These are phyloP conservation scores for Diplodus puntazzo DNA, from an alignment of 2,797 vertebrate genomes.

Conservation along the genomic window DNA sequence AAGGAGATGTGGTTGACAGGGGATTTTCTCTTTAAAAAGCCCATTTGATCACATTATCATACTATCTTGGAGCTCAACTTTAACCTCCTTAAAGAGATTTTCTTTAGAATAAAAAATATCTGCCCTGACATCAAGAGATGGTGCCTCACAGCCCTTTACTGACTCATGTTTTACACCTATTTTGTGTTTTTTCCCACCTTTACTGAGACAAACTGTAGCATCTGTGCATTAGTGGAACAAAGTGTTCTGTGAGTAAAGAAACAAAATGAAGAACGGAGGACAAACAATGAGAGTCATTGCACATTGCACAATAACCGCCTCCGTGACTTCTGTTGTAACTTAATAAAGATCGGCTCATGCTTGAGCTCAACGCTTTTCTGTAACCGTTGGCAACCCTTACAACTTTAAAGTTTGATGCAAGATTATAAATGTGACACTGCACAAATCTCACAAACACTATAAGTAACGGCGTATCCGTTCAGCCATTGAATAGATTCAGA, in stretches of 20 bases:
- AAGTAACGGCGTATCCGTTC: neutral
- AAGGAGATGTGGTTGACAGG: neutral
- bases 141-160: neutral
- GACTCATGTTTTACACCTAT: neutral
- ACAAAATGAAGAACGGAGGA: neutral
- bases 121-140: neutral
- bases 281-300: neutral
- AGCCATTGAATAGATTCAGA: slow-evolving; percentile 6
- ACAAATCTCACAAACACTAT: neutral
- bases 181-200: neutral
- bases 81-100: neutral
- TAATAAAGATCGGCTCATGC: neutral
- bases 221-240: neutral
- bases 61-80: neutral
- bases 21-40: too few species aligned
- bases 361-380: neutral
- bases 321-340: neutral
- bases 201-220: neutral
- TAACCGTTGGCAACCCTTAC: neutral
- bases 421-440: neutral
- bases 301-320: slow-evolving; percentile 10
- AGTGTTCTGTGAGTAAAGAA: neutral
- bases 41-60: too few species aligned
- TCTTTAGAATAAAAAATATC: neutral
- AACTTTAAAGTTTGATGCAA: neutral